phyloP scores from a whole-genome alignment of 1,140 invertebrate genomes.

The Zeugodacus cucurbitae region DNA sequence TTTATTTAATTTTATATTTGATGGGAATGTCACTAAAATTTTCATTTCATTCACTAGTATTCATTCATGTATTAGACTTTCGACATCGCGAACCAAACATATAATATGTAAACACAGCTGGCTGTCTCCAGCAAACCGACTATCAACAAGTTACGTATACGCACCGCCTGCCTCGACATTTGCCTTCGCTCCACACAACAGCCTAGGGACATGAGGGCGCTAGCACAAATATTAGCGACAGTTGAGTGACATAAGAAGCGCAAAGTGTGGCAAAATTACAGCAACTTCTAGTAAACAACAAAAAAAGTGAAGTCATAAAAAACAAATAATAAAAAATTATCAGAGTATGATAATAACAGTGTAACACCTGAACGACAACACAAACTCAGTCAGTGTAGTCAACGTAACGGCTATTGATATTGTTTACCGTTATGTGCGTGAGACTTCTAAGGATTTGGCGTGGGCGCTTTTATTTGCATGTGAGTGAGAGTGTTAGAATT shows the following conservation, averaged over 20 bases:
- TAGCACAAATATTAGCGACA: neutral
- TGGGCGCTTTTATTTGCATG: neutral
- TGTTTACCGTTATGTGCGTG: neutral
- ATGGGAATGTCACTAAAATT: too few species aligned
- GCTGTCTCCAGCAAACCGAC: too few species aligned
- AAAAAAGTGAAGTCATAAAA: neutral
- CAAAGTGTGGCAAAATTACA: neutral
- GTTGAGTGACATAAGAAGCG: neutral
- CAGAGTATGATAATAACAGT: neutral
- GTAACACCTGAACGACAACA: too few species aligned
- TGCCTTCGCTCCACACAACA: neutral
- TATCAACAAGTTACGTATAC: slow-evolving; percentile 20
- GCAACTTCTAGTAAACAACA: neutral
- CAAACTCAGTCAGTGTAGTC: too few species aligned
- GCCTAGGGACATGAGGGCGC: neutral
- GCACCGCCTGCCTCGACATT: neutral
- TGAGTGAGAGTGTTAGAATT: neutral
- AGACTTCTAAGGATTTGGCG: too few species aligned
- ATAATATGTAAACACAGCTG: too few species aligned
- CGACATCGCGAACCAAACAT: too few species aligned
- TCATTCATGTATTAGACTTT: neutral
- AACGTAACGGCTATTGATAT: neutral
- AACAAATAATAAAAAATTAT: too few species aligned
- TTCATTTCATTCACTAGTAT: too few species aligned
- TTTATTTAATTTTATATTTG: too few species aligned